phyloP scores from a whole-genome alignment of 2,797 vertebrate genomes.

The Darevskia nairensis region DNA sequence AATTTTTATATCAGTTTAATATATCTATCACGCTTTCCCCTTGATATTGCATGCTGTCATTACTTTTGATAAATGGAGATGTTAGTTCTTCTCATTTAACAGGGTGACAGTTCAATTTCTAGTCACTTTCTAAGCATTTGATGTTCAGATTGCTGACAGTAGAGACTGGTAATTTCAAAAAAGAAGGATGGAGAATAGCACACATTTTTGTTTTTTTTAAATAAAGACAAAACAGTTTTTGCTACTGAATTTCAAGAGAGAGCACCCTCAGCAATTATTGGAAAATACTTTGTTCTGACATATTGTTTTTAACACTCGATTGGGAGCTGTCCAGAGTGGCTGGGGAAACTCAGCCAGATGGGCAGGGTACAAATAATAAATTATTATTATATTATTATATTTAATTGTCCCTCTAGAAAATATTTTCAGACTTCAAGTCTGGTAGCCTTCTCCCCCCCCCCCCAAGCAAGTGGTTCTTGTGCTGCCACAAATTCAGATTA shows the following conservation, averaged over 20 bases:
- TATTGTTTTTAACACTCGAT: too few species aligned
- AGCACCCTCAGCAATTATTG: not conserved
- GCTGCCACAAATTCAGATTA: not conserved
- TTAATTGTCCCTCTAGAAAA: not conserved
- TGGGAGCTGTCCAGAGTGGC: too few species aligned
- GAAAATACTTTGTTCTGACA: not conserved
- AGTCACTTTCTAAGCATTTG: slow-evolving; percentile 39
- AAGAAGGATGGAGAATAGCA: slow-evolving; percentile 14
- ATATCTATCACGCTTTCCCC: slow-evolving; percentile 55
- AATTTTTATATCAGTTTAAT: slow-evolving; percentile 59
- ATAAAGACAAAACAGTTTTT: slow-evolving; percentile 12
- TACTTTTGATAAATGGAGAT: slow-evolving; percentile 60
- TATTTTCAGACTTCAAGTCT: not conserved
- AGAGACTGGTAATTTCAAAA: slow-evolving; percentile 23
- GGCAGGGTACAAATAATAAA: too few species aligned
- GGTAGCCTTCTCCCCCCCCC: not conserved
- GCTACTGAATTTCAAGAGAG: not conserved
- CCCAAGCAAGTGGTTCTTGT: not conserved
- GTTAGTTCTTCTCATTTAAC: slow-evolving; percentile 58
- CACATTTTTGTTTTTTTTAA: slow-evolving; percentile 11
- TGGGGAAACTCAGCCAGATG: too few species aligned
- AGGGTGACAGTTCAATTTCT: slow-evolving; percentile 55
- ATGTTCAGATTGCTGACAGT: slow-evolving; percentile 58
- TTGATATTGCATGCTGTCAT: slow-evolving; percentile 49
- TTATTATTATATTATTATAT: too few species aligned